Evolutionary conservation across 2,797 vertebrate genomes (phyloP), one percentile per base, ranked within the genome.

Genomic region (Melanogrammus aeglefinus): DNA sequence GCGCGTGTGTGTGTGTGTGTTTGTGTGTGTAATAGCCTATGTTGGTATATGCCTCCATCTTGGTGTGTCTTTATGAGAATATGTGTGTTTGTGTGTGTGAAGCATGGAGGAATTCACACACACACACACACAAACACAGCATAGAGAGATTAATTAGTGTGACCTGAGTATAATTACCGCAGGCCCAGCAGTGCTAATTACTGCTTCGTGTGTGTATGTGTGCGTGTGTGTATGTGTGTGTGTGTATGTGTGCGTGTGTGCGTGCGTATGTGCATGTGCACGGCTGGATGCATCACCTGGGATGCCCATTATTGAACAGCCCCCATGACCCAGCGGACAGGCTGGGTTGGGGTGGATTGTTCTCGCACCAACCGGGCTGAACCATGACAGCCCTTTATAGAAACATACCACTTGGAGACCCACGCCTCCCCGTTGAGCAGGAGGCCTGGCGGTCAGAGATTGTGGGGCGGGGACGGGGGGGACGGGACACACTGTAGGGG

Each of bases 151-250:
- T 91, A 87, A 91, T 91, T 88, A 90, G 87, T 87, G 84, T 86
- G 84, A 90, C 88, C 82, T 79, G 81, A 85, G 84, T 90, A 77
- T 92, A 92, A 93, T 92, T 90, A 89, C 82, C 76, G 80, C 39
- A 73, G 80, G 80, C 78, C 82, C 80, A 71, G 66, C 79, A 85
- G 86, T 86, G 87, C 83, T 87, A 84, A 90, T 87, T 86, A 85
- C 85, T 47, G 76, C 83, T 81, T 79, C 73, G 80, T 36, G 10
- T 39, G 51, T 31, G 10, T 14, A 24, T 29, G 9, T 74, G 24
- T 41, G 24, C 74, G 73, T 21, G 36, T 69, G 14, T 31, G 10
- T 31, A 35, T 77, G n/a, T 78, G 33, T 47, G 5, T 74, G 13
- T 76, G 36, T 35, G 27, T 14, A 29, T 78, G 51, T n/a, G 57